Evolutionary conservation across 2,113 vertebrate genomes (phyloP).

Genomic region (Romanogobio albipinnatus): DNA sequence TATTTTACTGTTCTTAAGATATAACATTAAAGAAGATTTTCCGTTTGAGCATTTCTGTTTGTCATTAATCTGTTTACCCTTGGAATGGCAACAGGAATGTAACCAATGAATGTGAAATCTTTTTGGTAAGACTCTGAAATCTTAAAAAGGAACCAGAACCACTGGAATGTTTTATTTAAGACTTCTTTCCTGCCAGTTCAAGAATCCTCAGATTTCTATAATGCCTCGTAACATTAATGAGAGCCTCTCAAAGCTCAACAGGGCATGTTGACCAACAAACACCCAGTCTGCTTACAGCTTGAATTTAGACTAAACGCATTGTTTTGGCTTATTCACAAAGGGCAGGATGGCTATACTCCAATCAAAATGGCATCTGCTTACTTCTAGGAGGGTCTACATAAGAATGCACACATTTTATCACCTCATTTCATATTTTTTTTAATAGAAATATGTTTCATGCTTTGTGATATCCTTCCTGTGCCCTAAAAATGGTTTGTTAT

Average conservation of each 20-base stretch:
- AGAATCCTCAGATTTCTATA: constrained; percentile 47
- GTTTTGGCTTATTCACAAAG: constrained; percentile 8
- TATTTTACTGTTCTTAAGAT: not conserved
- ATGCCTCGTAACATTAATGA: constrained; percentile 33
- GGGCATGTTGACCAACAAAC: constrained; percentile 37
- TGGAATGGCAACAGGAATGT: constrained; percentile 30
- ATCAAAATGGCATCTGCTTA: constrained; percentile 40
- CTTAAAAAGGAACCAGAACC: constrained; percentile 41
- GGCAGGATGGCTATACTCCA: constrained; percentile 15
- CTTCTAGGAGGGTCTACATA: not conserved
- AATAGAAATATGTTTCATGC: not conserved
- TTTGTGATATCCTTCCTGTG: not conserved
- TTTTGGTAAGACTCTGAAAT: constrained; percentile 32
- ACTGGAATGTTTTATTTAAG: constrained; percentile 41
- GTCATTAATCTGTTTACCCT: not conserved
- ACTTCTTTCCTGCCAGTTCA: constrained; percentile 7
- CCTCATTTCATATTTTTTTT: not conserved
- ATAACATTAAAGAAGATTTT: not conserved
- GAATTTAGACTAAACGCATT: constrained; percentile 13
- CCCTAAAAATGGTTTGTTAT: not conserved
- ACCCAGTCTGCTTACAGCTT: constrained; percentile 1
- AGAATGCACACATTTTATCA: not conserved
- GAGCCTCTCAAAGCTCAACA: constrained; percentile 49
- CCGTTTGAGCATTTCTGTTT: not conserved
- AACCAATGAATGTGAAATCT: constrained; percentile 9